A percentile compares a stretch with the other conserved stretches of the same genome.
phyloP scores from a whole-genome alignment of 2,113 vertebrate genomes.

The Ptyas mucosa region DNA sequence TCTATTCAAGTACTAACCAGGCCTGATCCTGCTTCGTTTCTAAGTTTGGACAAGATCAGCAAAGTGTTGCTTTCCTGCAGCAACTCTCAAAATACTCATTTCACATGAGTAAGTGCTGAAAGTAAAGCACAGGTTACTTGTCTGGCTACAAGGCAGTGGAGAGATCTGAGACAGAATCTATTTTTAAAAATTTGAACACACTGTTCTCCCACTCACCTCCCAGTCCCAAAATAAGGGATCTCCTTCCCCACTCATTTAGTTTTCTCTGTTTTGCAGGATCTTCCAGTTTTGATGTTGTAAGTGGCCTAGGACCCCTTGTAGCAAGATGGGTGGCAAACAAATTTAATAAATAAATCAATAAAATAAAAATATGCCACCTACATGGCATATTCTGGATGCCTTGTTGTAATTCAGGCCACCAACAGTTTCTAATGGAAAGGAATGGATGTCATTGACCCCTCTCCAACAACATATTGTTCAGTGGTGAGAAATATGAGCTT shows the following conservation, averaged over 20 bases:
- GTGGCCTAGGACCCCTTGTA: neutral
- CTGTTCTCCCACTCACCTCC: neutral
- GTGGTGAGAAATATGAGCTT: neutral
- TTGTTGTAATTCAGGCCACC: neutral
- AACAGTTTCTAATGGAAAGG: neutral
- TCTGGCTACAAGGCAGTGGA: neutral
- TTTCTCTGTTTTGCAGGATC: neutral
- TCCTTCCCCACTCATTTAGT: neutral
- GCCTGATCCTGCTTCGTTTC: neutral
- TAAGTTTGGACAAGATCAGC: neutral
- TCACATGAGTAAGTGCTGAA: neutral
- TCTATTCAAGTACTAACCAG: neutral
- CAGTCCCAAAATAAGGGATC: neutral
- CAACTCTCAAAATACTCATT: neutral
- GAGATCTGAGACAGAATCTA: neutral
- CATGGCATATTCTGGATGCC: neutral
- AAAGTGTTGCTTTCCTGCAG: neutral
- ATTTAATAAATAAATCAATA: neutral
- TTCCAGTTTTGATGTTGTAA: neutral
- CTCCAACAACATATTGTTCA: neutral
- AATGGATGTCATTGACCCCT: neutral
- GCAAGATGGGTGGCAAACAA: neutral
- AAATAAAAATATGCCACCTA: neutral
- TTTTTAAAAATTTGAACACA: neutral
- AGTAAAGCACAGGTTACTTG: neutral